These are phyloP conservation scores for Dicrurus megarhynchus DNA, from an alignment of 2,113 vertebrate species.

Conservation along the genomic window DNA sequence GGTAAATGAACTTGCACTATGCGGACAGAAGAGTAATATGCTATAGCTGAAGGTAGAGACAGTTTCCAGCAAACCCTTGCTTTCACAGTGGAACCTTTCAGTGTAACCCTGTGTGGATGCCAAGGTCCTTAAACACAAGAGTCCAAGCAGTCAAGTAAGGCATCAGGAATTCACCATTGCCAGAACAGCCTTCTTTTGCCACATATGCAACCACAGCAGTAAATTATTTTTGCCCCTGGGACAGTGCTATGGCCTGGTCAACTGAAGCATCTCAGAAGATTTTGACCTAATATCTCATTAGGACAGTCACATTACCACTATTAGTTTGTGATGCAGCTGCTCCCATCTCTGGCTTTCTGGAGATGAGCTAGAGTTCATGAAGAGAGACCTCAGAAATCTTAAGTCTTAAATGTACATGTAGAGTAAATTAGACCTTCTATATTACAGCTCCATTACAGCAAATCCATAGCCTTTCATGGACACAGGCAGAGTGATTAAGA, in stretches of 20 bases:
- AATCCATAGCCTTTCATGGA: background rate
- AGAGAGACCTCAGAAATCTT: background rate
- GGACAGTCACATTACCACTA: background rate
- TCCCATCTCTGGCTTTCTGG: background rate
- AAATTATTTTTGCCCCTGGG: background rate
- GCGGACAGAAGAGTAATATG: background rate
- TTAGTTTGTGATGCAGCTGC: background rate
- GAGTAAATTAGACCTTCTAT: background rate
- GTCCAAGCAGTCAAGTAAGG: background rate
- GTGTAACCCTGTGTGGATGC: background rate
- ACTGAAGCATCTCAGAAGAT: background rate
- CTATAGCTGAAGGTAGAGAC: background rate
- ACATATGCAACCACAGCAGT: fast-evolving
- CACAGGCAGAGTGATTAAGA: background rate
- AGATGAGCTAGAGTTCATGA: background rate
- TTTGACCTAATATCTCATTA: background rate
- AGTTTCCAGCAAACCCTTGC: background rate
- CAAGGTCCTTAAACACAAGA: background rate
- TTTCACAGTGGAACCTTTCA: background rate
- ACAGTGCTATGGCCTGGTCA: background rate
- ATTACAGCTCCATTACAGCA: background rate
- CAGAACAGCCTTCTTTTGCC: background rate
- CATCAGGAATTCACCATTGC: fast-evolving
- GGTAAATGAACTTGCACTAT: background rate
- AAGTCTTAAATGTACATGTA: background rate